Percentiles rank a stretch among this genome's conserved stretches.
These are phyloP conservation scores for Nasonia longicornis DNA, from an alignment of 1,140 invertebrate genomes.

Conservation along the genomic window DNA sequence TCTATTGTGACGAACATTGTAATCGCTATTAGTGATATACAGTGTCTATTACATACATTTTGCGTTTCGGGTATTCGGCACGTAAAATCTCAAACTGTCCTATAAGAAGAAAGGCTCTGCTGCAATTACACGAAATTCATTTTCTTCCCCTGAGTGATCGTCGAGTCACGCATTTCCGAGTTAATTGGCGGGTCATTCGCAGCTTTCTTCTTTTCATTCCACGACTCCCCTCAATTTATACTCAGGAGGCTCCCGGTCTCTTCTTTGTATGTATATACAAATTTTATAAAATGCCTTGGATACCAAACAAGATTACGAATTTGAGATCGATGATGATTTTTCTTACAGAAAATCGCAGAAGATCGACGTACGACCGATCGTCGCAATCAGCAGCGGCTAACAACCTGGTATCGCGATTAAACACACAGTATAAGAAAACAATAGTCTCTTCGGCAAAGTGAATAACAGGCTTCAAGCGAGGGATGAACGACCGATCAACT, in stretches of 20 bases:
- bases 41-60: background rate
- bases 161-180: slow-evolving; percentile 25
- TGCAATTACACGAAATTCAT: slow-evolving; percentile 33
- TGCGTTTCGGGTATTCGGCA: too few species aligned
- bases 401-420: background rate
- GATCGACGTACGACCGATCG: background rate
- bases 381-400: background rate
- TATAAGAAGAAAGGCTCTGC: background rate
- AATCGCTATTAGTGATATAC: background rate
- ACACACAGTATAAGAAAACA: background rate
- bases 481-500: background rate
- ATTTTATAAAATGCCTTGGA: too few species aligned
- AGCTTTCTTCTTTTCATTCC: background rate
- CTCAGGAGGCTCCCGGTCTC: background rate
- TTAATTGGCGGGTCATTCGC: slow-evolving; percentile 37
- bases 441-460: background rate
- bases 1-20: background rate
- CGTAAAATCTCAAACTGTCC: background rate
- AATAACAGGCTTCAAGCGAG: background rate
- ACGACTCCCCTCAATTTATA: background rate
- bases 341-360: background rate
- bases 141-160: slow-evolving; percentile 16
- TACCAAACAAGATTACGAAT: background rate
- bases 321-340: background rate
- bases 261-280: background rate